phyloP scores from a whole-genome alignment of 2,888 invertebrate genomes.

The Sipha maydis region DNA sequence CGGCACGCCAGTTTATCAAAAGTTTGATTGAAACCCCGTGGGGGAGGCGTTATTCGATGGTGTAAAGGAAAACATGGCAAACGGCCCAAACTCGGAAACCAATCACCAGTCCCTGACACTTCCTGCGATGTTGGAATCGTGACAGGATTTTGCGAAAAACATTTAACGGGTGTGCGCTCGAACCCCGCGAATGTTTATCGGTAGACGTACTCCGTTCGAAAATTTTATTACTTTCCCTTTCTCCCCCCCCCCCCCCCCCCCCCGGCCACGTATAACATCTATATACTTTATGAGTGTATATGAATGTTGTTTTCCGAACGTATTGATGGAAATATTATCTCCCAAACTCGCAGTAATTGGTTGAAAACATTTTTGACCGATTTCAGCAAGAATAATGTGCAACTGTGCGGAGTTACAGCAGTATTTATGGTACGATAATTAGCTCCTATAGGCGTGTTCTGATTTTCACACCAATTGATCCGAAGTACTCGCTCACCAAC shows the following conservation, averaged over 20 bases:
- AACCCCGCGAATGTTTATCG: not conserved
- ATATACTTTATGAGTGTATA: not conserved
- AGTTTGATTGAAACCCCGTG: not conserved
- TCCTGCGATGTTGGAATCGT: not conserved
- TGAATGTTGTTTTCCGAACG: not conserved
- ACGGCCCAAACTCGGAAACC: not conserved
- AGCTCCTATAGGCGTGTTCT: too few relatives aligned
- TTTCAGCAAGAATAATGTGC: too few relatives aligned
- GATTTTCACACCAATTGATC: too few relatives aligned
- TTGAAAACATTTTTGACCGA: too few relatives aligned
- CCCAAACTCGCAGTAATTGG: too few relatives aligned
- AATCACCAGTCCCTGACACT: not conserved
- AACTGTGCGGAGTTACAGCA: too few relatives aligned
- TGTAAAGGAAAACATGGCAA: not conserved
- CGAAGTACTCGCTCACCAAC: too few relatives aligned
- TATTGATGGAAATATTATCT: not conserved
- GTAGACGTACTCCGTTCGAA: too few relatives aligned
- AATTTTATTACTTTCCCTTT: too few relatives aligned
- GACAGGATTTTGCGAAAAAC: not conserved
- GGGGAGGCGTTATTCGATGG: not conserved
- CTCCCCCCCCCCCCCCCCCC: too few relatives aligned
- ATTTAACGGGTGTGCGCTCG: not conserved
- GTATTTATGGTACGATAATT: too few relatives aligned
- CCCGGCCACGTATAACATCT: too few relatives aligned
- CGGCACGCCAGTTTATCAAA: not conserved